A percentile compares a stretch with the other conserved stretches of the same genome.
phyloP scores from a whole-genome alignment of 2,113 vertebrate species.

The Pagrus major region DNA sequence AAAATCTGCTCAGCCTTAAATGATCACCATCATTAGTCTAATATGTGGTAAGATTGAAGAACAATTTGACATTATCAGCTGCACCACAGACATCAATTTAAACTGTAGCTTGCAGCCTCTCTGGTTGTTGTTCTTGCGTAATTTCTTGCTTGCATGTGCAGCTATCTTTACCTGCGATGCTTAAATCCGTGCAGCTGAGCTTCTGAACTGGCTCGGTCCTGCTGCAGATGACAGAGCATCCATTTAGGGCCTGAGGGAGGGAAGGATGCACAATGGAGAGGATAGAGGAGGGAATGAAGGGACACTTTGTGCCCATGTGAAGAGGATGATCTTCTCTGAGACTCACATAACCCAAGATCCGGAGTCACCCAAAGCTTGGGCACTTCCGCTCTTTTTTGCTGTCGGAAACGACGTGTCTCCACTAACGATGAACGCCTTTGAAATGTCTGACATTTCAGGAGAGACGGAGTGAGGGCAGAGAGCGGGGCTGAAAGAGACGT shows the following conservation, averaged over 20 bases:
- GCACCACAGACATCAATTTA: neutral
- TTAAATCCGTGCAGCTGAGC: constrained; percentile 69
- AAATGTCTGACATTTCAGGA: constrained; percentile 59
- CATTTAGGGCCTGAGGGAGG: constrained; percentile 76
- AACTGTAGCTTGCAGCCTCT: neutral
- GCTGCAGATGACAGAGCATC: constrained; percentile 73
- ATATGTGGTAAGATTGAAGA: constrained; percentile 1
- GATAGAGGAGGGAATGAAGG: constrained; percentile 81
- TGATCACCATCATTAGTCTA: neutral
- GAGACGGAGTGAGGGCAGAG: constrained; percentile 15
- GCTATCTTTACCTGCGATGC: constrained; percentile 63
- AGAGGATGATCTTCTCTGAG: constrained; percentile 72
- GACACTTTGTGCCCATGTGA: constrained; percentile 75
- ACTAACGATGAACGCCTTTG: constrained; percentile 77
- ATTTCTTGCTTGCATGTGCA: constrained; percentile 14
- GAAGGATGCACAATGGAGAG: constrained; percentile 72
- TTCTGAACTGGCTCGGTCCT: constrained; percentile 68
- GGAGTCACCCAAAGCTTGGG: constrained; percentile 74
- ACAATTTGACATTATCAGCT: neutral
- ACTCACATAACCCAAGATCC: constrained; percentile 73
- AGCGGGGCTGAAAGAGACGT: constrained; percentile 31
- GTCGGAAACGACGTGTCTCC: constrained; percentile 80
- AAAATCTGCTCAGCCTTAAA: neutral
- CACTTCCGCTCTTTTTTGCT: constrained; percentile 66
- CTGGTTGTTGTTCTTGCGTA: neutral